Percentiles rank a stretch among this genome's conserved stretches.
phyloP scores from a whole-genome alignment of 2,888 invertebrate species.

The Oligia latruncula region DNA sequence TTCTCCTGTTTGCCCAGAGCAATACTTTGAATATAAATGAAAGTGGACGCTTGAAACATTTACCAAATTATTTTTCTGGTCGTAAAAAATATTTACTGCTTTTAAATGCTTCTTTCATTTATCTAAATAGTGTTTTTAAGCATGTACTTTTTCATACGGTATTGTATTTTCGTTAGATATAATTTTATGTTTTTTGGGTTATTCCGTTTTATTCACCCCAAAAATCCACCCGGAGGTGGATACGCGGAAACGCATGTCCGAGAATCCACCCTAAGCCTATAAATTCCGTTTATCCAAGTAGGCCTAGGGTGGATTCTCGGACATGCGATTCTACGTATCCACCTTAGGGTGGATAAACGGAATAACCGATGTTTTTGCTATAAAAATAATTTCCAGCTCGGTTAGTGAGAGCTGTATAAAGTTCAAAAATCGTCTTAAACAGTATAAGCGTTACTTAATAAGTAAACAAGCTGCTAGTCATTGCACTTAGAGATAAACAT shows the following conservation, averaged over 20 bases:
- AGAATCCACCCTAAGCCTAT: background rate
- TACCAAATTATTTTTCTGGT: no score
- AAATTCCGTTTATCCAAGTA: no score
- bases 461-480: slow-evolving; percentile 64
- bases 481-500: slow-evolving; percentile 59
- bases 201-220: background rate
- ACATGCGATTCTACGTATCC: background rate
- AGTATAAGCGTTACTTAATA: slow-evolving; percentile 54
- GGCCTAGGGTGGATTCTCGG: background rate
- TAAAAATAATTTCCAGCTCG: background rate
- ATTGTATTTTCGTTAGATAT: background rate
- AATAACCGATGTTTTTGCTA: background rate
- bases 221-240: background rate
- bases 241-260: background rate
- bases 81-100: background rate
- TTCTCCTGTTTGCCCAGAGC: background rate
- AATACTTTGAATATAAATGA: background rate
- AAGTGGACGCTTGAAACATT: no score
- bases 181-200: background rate
- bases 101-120: background rate
- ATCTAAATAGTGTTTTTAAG: slow-evolving; percentile 13
- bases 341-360: background rate
- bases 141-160: background rate
- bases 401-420: slow-evolving; percentile 36
- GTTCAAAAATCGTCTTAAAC: slow-evolving; percentile 51